A percentile compares a stretch with the other conserved stretches of the same genome.
These are phyloP conservation scores for Drosophila percnosoma DNA, from an alignment of 2,888 invertebrate species.

Conservation along the genomic window DNA sequence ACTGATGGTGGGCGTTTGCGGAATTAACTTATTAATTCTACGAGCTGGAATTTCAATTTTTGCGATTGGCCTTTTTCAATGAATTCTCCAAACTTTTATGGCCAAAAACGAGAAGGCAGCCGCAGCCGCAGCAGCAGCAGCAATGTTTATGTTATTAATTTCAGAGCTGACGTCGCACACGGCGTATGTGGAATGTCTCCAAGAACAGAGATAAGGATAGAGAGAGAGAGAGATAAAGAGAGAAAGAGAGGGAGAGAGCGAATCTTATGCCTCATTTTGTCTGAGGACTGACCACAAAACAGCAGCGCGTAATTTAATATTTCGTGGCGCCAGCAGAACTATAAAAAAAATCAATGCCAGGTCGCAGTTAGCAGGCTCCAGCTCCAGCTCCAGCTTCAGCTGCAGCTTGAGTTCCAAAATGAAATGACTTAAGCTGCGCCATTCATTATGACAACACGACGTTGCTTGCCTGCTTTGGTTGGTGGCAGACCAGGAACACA, in stretches of 20 bases:
- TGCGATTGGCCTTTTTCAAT: slow-evolving; percentile 48
- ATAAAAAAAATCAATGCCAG: slow-evolving; percentile 74
- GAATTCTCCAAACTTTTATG: slow-evolving; percentile 59
- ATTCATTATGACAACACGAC: slow-evolving; percentile 84
- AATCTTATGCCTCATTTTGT: slow-evolving; percentile 18
- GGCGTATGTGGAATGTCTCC: slow-evolving; percentile 72
- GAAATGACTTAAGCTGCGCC: slow-evolving; percentile 83
- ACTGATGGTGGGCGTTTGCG: slow-evolving; percentile 27
- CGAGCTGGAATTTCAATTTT: slow-evolving; percentile 62
- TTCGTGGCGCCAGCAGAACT: slow-evolving; percentile 83
- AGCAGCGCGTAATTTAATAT: slow-evolving; percentile 83
- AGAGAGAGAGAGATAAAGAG: slow-evolving; percentile 1
- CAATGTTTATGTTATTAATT: slow-evolving; percentile 73
- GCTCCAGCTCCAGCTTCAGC: slow-evolving; percentile 33
- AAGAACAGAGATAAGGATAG: slow-evolving; percentile 4
- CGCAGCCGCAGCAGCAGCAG: slow-evolving; percentile 23
- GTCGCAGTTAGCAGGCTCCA: slow-evolving; percentile 24
- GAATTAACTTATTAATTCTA: slow-evolving; percentile 77
- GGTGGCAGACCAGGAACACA: slow-evolving; percentile 23
- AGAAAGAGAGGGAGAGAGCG: neutral
- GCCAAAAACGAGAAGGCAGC: slow-evolving; percentile 7
- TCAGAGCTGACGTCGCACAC: slow-evolving; percentile 49
- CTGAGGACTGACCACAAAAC: slow-evolving; percentile 45
- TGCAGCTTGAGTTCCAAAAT: slow-evolving; percentile 73
- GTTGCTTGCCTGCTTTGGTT: slow-evolving; percentile 39